Base-by-base conservation (phyloP, 2,113 vertebrate genomes). In the Daphoenositta chrysoptera region DNA sequence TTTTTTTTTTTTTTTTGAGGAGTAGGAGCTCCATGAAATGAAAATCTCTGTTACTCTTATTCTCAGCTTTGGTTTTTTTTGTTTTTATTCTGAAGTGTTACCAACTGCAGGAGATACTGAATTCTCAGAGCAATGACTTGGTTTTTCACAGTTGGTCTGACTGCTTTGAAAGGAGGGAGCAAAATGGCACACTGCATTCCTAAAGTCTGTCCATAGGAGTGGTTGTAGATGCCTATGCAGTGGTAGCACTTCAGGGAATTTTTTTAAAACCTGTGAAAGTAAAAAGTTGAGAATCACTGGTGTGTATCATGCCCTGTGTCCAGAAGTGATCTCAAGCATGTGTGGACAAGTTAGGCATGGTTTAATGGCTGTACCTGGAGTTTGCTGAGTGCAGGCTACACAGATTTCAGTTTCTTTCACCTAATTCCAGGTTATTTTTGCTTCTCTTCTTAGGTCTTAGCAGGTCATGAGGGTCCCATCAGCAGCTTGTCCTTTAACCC, bases 391-490 rank as follows among this genome's bases (percentile, higher is more conserved):
- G 20, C 11, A 57, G 26, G 42, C 28, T 27, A 10, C 31, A 12
- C 23, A 48, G 39, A 65, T 89, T 66, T 21, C 24, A 42, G 35
- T 19, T 92, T 64, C 21, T 57, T 83, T 71, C 30, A 30, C 24
- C 14, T 58, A 72, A 87, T 78, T 81, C 33, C 20, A 24, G 40
- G 20, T 85, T 66, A 35, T 11, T 18, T 63, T 54, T 53, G 61
- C n/a, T 70, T 53, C 22, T 60, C 57, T 33, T 71, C 5, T 42
- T 84, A 99, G 99, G 98, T 99, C 31, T 96, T 99, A 20, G 98
- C 98, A 5, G 99, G 99, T 66, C 99, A 99, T 1, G 99, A 99
- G 92, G 99, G 99, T 35, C 99, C 99, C 1, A 98, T 99, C 92
- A 99, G 99, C 72, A 95, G 98, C 79, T 97, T 99, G 87, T 98